phyloP scores from a whole-genome alignment of 1,140 invertebrate species.

The Drosophila prosaltans region DNA sequence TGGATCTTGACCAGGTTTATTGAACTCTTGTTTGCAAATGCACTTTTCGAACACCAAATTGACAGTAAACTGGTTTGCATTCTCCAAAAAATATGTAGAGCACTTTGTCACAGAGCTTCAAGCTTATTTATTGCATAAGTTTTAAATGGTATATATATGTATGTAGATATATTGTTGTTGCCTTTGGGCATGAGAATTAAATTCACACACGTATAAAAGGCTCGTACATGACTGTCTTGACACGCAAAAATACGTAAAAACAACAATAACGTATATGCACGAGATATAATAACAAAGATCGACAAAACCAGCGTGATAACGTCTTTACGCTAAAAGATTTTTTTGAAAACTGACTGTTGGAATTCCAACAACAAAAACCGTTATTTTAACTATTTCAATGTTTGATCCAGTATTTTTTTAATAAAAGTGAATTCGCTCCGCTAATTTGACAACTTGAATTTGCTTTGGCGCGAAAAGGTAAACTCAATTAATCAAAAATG shows the following conservation, averaged over 20 bases:
- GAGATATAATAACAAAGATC: slow-evolving; percentile 32
- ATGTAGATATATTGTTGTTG: slow-evolving; percentile 30
- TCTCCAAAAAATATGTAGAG: slow-evolving; percentile 38
- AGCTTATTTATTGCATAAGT: slow-evolving; percentile 51
- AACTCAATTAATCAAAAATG: too few species aligned
- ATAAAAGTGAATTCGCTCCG: too few species aligned
- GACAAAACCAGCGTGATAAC: slow-evolving; percentile 17
- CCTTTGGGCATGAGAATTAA: slow-evolving; percentile 45
- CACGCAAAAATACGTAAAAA: slow-evolving; percentile 52
- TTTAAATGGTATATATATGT: slow-evolving; percentile 39
- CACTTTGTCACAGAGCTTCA: slow-evolving; percentile 33
- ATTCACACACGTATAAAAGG: slow-evolving; percentile 60
- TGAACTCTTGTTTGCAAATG: slow-evolving; percentile 54
- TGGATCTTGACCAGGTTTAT: slow-evolving; percentile 47
- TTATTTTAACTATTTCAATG: too few species aligned
- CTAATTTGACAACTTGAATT: too few species aligned
- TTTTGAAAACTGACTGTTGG: slow-evolving; percentile 49
- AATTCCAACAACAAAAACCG: background rate
- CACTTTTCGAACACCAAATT: slow-evolving; percentile 48
- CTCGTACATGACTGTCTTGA: slow-evolving; percentile 17
- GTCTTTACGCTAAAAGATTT: slow-evolving; percentile 39
- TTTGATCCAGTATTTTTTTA: too few species aligned
- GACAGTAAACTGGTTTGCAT: slow-evolving; percentile 60
- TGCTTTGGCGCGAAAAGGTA: too few species aligned
- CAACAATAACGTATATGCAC: slow-evolving; percentile 39